Evolutionary conservation across 2,113 vertebrate genomes (phyloP).

Genomic region (Scortum barcoo): DNA sequence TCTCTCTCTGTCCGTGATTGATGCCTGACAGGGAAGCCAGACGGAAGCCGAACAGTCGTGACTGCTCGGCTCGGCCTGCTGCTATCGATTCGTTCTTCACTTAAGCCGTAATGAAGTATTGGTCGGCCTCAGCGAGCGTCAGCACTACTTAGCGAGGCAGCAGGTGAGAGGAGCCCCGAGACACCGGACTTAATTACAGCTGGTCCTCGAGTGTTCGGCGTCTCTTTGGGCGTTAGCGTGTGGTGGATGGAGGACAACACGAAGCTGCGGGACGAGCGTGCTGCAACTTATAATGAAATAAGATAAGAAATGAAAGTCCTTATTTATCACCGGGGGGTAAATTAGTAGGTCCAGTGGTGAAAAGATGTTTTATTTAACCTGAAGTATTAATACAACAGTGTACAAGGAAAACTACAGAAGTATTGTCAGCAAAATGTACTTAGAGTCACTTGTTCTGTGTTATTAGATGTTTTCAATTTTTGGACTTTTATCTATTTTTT

Average conservation of each 20-base stretch:
- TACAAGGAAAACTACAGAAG: not conserved
- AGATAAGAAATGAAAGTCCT: not conserved
- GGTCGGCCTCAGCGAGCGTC: conserved; percentile 57
- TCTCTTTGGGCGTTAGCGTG: not conserved
- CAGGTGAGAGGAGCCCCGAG: conserved; percentile 59
- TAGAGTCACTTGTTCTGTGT: too few species aligned
- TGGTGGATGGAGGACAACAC: not conserved
- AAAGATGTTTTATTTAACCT: not conserved
- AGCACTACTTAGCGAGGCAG: conserved; percentile 63
- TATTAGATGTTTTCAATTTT: not conserved
- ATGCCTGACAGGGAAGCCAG: conserved; percentile 56
- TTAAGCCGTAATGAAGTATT: conserved; percentile 75
- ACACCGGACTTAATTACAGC: conserved; percentile 62
- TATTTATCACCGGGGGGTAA: not conserved
- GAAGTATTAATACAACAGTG: not conserved
- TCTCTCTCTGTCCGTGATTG: conserved; percentile 50
- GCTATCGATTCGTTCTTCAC: conserved; percentile 74
- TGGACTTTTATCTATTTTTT: not conserved
- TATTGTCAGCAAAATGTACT: not conserved
- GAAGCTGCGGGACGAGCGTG: not conserved
- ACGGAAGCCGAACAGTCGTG: conserved; percentile 11
- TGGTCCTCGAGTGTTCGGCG: conserved; percentile 27
- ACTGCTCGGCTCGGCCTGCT: conserved; percentile 32
- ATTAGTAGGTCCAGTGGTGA: not conserved
- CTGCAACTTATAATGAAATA: not conserved